Conservation (phyloP, 2,113 vertebrate species). For the Mesoclemmys tuberculata region DNA sequence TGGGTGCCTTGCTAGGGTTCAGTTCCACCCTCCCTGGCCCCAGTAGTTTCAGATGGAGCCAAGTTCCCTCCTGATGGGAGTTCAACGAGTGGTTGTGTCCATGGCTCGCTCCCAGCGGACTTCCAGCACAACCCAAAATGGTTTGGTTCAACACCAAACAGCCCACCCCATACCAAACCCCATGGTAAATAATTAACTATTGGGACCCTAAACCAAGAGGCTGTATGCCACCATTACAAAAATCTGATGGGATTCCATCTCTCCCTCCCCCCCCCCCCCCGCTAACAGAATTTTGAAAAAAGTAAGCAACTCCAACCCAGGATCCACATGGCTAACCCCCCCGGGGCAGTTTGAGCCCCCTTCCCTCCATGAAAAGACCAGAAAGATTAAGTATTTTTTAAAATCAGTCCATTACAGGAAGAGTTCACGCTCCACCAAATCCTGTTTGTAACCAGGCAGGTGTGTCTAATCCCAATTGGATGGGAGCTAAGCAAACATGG, state of each 20-base stretch:
- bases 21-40: background rate
- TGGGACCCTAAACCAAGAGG: background rate
- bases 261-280: rapidly evolving
- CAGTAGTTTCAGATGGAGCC: background rate
- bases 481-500: background rate
- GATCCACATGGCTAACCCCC: background rate
- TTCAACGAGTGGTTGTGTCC: rapidly evolving
- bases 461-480: background rate
- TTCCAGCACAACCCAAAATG: background rate
- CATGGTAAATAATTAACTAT: background rate
- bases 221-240: background rate
- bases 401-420: slow-evolving; percentile 19
- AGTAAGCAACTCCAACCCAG: rapidly evolving
- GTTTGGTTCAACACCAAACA: background rate
- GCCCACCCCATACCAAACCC: background rate
- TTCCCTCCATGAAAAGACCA: background rate
- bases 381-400: slow-evolving; percentile 33
- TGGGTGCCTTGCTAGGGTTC: background rate
- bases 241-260: rapidly evolving
- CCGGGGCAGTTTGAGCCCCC: background rate
- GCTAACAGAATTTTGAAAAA: background rate
- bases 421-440: background rate
- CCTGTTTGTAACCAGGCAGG: background rate
- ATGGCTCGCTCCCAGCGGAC: background rate
- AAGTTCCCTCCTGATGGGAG: background rate